Base-by-base conservation (phyloP, 2,113 vertebrate genomes). In the Platichthys flesus region DNA sequence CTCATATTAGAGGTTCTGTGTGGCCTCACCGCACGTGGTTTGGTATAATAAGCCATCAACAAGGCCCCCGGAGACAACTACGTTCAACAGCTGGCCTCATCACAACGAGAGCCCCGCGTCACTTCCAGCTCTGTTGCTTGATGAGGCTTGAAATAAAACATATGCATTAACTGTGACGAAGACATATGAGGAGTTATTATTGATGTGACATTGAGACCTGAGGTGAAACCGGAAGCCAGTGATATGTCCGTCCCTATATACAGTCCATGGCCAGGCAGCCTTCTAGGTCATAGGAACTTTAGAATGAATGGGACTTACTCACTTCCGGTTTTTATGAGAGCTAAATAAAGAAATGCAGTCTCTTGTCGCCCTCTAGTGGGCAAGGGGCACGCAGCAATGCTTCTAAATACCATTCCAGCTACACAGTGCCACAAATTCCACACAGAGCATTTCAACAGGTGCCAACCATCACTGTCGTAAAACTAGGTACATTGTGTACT, bases 311-410 rank as follows among this genome's bases (percentile, higher is more conserved):
- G 3, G 12, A 28, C 13, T 24, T 20, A 45, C 0, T 45, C 9
- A 62, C 2, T 23, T 21, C 7, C 16, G 20, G 2, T 20, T 37
- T 21, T 31, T 2, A 31, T 2, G 2, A 31, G 7, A 49, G 5
- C 20, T 57, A 18, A 49, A 26, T 49, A 51, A 16, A 59, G 12
- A 35, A 20, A 8, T 18, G 9, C 56, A 69, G 61, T 76, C 21
- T 60, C 42, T 57, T 82, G 86, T 37, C 54, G 59, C 86, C 88
- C 82, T 80, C 90, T 90, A 51, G 78, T 89, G 92, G 79, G 45
- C 14, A 64, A 47, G 8, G 51, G n/a, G 14, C 9, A 5, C 49
- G 21, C 20, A 28, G 24, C 58, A 47, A 24, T n/a, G 2, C 6
- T n/a, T 21, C 47, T 20, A n/a, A 12, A 23, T 42, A 2, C 9